Conservation (phyloP, 2,797 vertebrate species). For the Taeniopygia guttata region DNA sequence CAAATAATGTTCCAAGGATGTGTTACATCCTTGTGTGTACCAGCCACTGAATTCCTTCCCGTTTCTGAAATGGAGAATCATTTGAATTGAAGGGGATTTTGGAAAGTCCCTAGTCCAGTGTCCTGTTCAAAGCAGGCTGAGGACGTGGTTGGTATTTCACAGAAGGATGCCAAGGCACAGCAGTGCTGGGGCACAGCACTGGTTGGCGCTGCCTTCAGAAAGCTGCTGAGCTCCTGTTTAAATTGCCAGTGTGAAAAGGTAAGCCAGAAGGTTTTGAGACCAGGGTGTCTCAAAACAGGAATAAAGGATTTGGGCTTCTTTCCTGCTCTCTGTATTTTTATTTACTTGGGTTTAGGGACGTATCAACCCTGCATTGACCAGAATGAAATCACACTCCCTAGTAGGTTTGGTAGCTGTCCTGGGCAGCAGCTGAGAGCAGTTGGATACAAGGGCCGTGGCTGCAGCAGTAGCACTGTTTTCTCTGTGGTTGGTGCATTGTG, state of each 20-base stretch:
- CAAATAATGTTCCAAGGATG: neutral
- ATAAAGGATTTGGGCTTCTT: neutral
- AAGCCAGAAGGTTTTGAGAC: neutral
- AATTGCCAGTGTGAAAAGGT: neutral
- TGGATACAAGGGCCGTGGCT: neutral
- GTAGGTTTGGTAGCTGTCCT: neutral
- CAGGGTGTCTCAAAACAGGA: neutral
- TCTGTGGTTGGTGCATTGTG: neutral
- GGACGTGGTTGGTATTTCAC: neutral
- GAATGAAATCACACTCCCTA: neutral
- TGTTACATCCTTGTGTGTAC: neutral
- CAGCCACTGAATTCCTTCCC: neutral
- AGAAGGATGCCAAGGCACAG: neutral
- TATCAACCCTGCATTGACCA: neutral
- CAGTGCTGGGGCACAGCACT: neutral
- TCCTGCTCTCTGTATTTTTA: neutral
- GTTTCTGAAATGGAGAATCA: neutral
- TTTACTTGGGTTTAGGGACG: neutral
- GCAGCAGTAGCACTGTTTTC: neutral
- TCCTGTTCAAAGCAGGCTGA: neutral
- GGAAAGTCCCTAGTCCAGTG: neutral
- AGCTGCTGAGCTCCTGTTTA: neutral
- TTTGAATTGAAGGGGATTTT: neutral
- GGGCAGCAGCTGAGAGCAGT: neutral
- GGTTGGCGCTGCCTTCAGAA: neutral